These are phyloP conservation scores for Lycodopsis pacificus DNA, from an alignment of 2,797 vertebrate species.

Conservation along the genomic window DNA sequence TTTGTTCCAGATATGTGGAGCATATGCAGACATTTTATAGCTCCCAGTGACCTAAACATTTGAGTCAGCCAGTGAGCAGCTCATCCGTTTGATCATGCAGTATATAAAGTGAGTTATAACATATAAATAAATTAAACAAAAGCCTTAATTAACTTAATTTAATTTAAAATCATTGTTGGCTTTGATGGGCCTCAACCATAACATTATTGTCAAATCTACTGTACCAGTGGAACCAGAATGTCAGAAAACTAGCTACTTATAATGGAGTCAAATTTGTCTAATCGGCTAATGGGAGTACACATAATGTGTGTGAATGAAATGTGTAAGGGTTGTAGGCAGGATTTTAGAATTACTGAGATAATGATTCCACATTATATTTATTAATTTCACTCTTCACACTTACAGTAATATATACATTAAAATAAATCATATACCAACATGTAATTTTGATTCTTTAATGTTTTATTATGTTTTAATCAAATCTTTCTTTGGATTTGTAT, in stretches of 20 bases:
- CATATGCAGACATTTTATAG: not conserved
- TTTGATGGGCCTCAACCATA: not conserved
- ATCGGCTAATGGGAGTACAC: not conserved
- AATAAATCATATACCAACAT: not conserved
- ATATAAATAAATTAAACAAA: slow-evolving; percentile 4
- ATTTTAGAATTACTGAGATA: not conserved
- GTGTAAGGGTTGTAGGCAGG: not conserved
- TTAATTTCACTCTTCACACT: not conserved
- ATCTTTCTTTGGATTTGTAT: not conserved
- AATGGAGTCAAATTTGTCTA: slow-evolving; percentile 10
- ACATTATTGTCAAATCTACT: not conserved
- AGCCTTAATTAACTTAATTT: too few species aligned
- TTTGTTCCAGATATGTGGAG: too few species aligned
- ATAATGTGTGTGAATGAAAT: not conserved
- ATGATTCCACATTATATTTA: slow-evolving; percentile 1
- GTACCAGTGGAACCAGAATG: not conserved
- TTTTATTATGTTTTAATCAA: not conserved
- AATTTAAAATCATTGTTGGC: slow-evolving; percentile 38
- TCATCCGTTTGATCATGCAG: not conserved
- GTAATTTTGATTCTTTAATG: not conserved
- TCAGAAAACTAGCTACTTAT: not conserved
- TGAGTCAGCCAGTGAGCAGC: slow-evolving; percentile 3
- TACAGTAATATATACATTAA: not conserved
- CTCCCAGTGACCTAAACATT: not conserved
- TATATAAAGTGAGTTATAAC: not conserved